Evolutionary conservation across 1,140 invertebrate species (phyloP), one percentile per base, ranked within the genome.

Genomic region (Solenopsis invicta): DNA sequence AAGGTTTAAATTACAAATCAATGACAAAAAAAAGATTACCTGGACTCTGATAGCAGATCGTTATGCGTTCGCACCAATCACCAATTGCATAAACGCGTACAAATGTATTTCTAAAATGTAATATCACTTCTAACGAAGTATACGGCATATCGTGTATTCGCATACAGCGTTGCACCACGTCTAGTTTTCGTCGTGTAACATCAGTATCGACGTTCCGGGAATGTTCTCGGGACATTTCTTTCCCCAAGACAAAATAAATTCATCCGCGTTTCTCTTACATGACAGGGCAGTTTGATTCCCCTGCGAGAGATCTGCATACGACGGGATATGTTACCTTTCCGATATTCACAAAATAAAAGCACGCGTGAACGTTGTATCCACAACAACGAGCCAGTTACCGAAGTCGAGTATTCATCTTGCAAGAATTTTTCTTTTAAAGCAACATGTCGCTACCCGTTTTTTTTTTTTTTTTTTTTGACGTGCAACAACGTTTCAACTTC

Each of bases 161-260:
- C 45, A 52, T 52, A n/a, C 9, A 16, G 45, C 37, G 45, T 54
- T 6, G 29, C 16, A 54, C 34, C n/a, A n/a, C n/a, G n/a, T n/a
- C n/a, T n/a, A n/a, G n/a, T 52, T 16, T 34, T 56, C 45, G 34
- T 56, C 37, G 21, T 16, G 50, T 52, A 16, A 50, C 34, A 71
- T 71, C 77, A 48, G 48, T 74, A 74, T 84, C 54, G 41, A 34
- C 41, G 24, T 74, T 61, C n/a, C 41, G 54, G 18, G n/a, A 72
- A 82, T 61, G 41, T 61, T 18, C 24, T 48, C 29, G 6, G 13
- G n/a, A 59, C 16, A 34, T 50, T 74, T 75, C 54, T 84, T 74
- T 74, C 41, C 41, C n/a, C 50, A 29, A 48, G 16, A 56, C 21
- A 4, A 50, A 61, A 72, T 71, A 56, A 71, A 81, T 84, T 84